Evolutionary conservation across 2,797 vertebrate genomes (phyloP), one percentile per base, ranked within the genome.

Genomic region (Chromis chromis): DNA sequence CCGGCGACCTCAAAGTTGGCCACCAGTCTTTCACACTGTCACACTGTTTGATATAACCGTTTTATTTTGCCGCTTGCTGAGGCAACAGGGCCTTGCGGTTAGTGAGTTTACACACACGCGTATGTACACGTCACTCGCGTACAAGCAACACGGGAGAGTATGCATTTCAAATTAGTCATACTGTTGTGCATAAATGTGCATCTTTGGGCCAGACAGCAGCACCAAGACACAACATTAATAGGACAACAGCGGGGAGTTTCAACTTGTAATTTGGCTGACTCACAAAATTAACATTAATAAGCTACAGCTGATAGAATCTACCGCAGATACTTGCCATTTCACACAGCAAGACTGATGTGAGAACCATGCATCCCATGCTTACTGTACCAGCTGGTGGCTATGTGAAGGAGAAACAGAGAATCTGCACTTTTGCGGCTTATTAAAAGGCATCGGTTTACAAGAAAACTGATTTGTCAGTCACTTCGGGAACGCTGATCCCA

Each of bases 1-100:
- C 80, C 60, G 42, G 50, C 48, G 84, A 91, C 90, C 89, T 90
- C 86, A 87, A 73, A 72, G 74, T 74, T 39, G 66, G 70, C 75
- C 61, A 79, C 71, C 80, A 33, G 74, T 84, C 74, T 73, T 65
- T 87, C 82, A 78, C 76, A 76, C 79, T 72, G 79, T 84, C 86
- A 83, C 83, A 79, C 75, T 63, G 79, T 87, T 80, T 76, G 84
- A 88, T 83, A 66, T 27, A 61, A 80, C 48, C 22, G 6, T 78
- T 89, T 86, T 60, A 87, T 89, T 91, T 81, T 73, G 72, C 73
- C 42, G 70, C 58, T 75, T 28, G 52, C 70, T 25, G 44, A 28
- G 10, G 59, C 55, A 5, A 31, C 70, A 76, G 56, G 70, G 59
- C 54, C 49, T 36, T 1, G 44, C 17, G 17, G 76, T 78, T 62